These are phyloP conservation scores for Leptinotarsa rubiginosa DNA, from an alignment of 2,888 invertebrate species.

Conservation along the genomic window DNA sequence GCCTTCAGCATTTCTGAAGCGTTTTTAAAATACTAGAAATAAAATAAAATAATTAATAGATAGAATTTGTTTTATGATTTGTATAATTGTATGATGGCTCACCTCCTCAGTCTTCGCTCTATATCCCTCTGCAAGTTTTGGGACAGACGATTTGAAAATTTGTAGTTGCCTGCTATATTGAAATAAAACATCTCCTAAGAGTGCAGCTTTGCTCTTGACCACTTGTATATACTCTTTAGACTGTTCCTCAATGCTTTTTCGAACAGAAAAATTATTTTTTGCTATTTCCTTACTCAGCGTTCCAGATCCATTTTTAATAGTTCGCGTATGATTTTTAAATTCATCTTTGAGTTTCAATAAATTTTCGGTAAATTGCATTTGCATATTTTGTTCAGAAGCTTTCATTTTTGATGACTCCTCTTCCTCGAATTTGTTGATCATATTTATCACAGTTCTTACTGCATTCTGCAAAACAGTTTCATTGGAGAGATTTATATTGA, in stretches of 20 bases:
- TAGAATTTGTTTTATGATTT: not conserved
- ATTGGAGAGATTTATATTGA: conserved; percentile 45
- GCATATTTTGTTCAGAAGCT: conserved; percentile 15
- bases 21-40: conserved; percentile 29
- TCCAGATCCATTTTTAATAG: conserved; percentile 17
- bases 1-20: conserved; percentile 16
- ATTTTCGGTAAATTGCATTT: not conserved
- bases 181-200: conserved; percentile 22
- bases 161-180: conserved; percentile 24
- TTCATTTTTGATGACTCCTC: conserved; percentile 25
- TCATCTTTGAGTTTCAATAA: conserved; percentile 4
- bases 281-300: conserved; percentile 10
- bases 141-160: conserved; percentile 19
- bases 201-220: conserved; percentile 20
- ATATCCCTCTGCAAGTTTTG: conserved; percentile 26
- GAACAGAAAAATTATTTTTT: conserved; percentile 19
- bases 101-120: conserved; percentile 29
- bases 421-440: conserved; percentile 28
- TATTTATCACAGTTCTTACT: conserved; percentile 26
- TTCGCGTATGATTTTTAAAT: conserved; percentile 6
- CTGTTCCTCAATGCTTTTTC: conserved; percentile 17
- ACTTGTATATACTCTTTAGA: conserved; percentile 20
- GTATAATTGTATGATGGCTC: conserved; percentile 13
- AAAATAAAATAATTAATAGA: not conserved
- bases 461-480: conserved; percentile 32